Percentiles rank a stretch among this genome's conserved stretches.
These are phyloP conservation scores for Clangula hyemalis DNA, from an alignment of 2,797 vertebrate species.

Conservation along the genomic window DNA sequence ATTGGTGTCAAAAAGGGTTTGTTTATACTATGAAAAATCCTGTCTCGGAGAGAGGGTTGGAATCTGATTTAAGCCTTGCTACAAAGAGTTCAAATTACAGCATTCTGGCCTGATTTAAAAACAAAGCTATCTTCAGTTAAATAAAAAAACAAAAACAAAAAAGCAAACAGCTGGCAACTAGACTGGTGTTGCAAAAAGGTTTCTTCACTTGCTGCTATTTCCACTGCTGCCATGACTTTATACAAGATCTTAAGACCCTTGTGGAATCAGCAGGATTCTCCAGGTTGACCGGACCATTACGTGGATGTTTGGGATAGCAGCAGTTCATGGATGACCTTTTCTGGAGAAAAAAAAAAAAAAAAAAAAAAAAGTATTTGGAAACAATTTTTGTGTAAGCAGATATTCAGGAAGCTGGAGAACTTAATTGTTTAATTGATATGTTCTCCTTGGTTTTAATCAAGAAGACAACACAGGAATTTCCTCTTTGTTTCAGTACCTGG, in stretches of 20 bases:
- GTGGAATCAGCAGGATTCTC: background rate
- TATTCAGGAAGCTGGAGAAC: background rate
- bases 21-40: background rate
- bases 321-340: background rate
- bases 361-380: background rate
- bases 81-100: fast-evolving
- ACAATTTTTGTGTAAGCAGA: background rate
- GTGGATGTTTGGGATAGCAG: background rate
- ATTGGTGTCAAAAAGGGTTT: background rate
- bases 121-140: background rate
- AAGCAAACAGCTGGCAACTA: background rate
- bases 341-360: background rate
- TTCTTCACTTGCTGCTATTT: background rate
- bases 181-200: background rate
- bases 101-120: background rate
- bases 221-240: background rate
- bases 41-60: background rate
- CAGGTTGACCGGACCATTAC: background rate
- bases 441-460: background rate
- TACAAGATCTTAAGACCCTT: background rate
- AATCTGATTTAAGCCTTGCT: background rate
- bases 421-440: background rate
- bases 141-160: too few species aligned
- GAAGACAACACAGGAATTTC: background rate
- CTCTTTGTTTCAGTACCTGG: background rate